Evolutionary conservation across 2,888 invertebrate species (phyloP).

Genomic region (Spilarctia lutea): DNA sequence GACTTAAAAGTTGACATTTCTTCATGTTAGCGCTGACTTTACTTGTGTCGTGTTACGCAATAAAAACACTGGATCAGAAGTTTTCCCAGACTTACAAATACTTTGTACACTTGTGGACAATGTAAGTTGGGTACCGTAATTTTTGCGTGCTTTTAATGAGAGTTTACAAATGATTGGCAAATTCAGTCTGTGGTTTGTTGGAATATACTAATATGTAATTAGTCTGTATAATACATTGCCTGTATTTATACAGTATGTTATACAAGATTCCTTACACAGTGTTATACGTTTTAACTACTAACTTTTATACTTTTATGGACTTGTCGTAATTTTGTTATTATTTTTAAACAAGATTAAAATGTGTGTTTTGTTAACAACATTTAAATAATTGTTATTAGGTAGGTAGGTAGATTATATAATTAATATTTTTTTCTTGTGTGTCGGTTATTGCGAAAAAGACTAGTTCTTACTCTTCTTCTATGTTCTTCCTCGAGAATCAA

Average conservation of each 20-base stretch:
- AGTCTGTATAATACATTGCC: slow-evolving; percentile 3
- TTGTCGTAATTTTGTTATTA: not conserved
- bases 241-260: not conserved
- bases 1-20: not conserved
- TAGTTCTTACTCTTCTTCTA: too few relatives aligned
- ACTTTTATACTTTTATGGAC: not conserved
- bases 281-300: not conserved
- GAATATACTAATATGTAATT: slow-evolving; percentile 8
- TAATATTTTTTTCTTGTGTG: too few relatives aligned
- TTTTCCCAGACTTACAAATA: slow-evolving; percentile 50
- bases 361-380: not conserved
- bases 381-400: not conserved
- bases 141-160: slow-evolving; percentile 44
- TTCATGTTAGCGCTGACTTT: slow-evolving; percentile 3
- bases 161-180: slow-evolving; percentile 36
- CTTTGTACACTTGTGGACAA: slow-evolving; percentile 47
- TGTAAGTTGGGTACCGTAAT: slow-evolving; percentile 44
- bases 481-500: too few relatives aligned
- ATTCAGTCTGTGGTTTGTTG: slow-evolving; percentile 30
- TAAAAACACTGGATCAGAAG: slow-evolving; percentile 47
- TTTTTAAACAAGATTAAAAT: not conserved
- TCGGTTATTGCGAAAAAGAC: too few relatives aligned
- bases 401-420: not conserved
- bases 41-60: slow-evolving; percentile 31
- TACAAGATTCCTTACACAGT: not conserved